A percentile compares a stretch with the other conserved stretches of the same genome.
Evolutionary conservation across 2,797 vertebrate genomes (phyloP).

Genomic region (Anableps anableps): DNA sequence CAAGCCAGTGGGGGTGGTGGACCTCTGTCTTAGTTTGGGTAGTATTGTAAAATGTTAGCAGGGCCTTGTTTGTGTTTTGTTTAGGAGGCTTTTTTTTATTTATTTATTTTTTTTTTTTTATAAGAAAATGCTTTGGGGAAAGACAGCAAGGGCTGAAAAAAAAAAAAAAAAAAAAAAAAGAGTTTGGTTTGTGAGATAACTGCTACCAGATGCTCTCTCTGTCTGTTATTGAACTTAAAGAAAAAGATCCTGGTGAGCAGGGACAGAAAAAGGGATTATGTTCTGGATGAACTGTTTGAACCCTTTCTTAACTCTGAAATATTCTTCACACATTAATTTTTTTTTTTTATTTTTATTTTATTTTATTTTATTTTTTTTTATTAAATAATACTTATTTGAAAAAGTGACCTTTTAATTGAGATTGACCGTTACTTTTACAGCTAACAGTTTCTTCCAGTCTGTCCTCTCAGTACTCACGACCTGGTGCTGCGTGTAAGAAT

Average conservation of each 20-base stretch:
- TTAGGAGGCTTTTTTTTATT: conserved; percentile 61
- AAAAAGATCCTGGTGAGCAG: conserved; percentile 44
- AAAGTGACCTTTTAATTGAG: neutral
- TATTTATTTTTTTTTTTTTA: neutral
- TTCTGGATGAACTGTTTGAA: conserved; percentile 77
- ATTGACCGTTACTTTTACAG: neutral
- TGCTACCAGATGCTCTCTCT: conserved; percentile 84
- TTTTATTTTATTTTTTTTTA: too few species aligned
- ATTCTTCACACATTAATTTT: conserved; percentile 25
- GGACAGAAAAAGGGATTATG: conserved; percentile 48
- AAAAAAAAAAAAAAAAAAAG: conserved; percentile 57
- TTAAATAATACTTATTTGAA: neutral
- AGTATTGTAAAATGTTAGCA: conserved; percentile 81
- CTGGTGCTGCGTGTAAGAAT: neutral
- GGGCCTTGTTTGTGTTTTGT: conserved; percentile 83
- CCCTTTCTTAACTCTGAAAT: conserved; percentile 46
- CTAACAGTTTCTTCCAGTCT: neutral
- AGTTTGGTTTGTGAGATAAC: conserved; percentile 82
- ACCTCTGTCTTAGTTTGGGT: conserved; percentile 74
- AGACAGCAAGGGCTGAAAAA: conserved; percentile 65
- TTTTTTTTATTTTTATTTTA: neutral
- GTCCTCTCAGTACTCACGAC: neutral
- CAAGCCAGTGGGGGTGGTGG: conserved; percentile 74
- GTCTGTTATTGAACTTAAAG: conserved; percentile 72
- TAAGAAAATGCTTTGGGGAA: conserved; percentile 62